Conservation (phyloP, 1,140 invertebrate genomes). For the Sitophilus oryzae region DNA sequence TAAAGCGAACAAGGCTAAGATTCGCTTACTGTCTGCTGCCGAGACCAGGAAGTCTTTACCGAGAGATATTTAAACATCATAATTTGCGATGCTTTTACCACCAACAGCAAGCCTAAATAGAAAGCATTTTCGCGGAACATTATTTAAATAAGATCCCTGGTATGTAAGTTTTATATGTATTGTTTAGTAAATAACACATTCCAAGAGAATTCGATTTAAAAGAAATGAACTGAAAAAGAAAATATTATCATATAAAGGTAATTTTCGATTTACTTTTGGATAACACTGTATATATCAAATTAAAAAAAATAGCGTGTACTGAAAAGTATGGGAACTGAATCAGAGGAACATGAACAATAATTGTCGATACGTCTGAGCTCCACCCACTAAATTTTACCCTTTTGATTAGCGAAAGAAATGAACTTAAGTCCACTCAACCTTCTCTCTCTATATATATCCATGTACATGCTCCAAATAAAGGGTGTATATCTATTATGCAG, state of each 20-base stretch:
- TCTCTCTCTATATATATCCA: too few relatives aligned
- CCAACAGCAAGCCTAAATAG: conserved; percentile 15
- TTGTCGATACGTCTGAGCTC: conserved; percentile 32
- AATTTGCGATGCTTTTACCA: conserved; percentile 20
- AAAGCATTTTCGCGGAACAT: conserved; percentile 13
- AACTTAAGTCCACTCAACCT: conserved; percentile 28
- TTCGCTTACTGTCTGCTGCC: conserved; percentile 19
- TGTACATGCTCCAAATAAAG: conserved; percentile 29
- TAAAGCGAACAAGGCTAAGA: conserved; percentile 4
- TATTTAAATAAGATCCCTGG: conserved; percentile 16
- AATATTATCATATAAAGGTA: conserved; percentile 8
- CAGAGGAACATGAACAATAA: conserved; percentile 5
- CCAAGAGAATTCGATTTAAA: conserved; percentile 7
- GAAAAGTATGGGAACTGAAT: neutral
- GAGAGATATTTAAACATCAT: conserved; percentile 22
- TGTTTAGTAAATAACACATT: conserved; percentile 16
- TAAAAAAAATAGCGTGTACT: neutral
- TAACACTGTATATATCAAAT: too few relatives aligned
- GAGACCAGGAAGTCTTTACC: conserved; percentile 17
- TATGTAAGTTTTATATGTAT: conserved; percentile 12
- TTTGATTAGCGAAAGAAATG: conserved; percentile 36
- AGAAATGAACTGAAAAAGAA: conserved; percentile 9
- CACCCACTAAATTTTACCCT: conserved; percentile 36
- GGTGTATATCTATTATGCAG: conserved; percentile 33
- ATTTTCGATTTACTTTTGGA: too few relatives aligned